Base-by-base conservation (phyloP, 2,797 vertebrate species). In the Artibeus jamaicensis region DNA sequence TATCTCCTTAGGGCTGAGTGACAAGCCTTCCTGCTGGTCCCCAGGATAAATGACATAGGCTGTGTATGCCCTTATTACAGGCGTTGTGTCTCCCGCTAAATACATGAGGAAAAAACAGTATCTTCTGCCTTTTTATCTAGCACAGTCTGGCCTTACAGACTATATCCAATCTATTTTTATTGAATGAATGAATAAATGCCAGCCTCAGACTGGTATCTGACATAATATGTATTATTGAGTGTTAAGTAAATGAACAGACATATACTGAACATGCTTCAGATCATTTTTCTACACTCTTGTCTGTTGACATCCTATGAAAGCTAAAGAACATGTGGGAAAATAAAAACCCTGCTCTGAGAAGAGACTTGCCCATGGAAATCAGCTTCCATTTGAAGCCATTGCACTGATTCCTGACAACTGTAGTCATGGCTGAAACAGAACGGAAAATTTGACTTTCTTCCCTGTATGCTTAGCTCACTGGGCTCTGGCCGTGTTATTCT, bases 181-280 rank as follows among this genome's bases (percentile, higher is more conserved):
- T 76, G 74, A 94, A 86, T 83, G 76, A 91, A 83, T 94, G 90
- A 86, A 81, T 92, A 77, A 65, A 92, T 94, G 92, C 67, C 73
- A 67, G 32, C 70, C 7, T 53, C 11, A 95, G 91, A 86, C 81
- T 65, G 53, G 71, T 77, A 34, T 44, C 96, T 90, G 85, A 81
- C 59, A 50, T 34, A 92, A 82, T 78, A 57, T 16, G n/a, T 65
- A 55, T 78, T 86, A 88, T 67, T 90, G 93, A 83, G 37, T 67
- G 39, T 88, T 94, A 89, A 93, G 87, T 92, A 94, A 94, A 87
- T 94, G 93, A 95, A 89, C 93, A 91, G 73, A 94, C 96, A 91
- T 59, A 89, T 5, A 44, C 50, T 7, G 65, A 81, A 79, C 21
- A 39, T 84, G 92, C 62, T 86, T 94, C 39, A 14, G 67, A 94